These are phyloP conservation scores for Thymallus thymallus DNA, from an alignment of 2,113 vertebrate genomes.

Conservation along the genomic window DNA sequence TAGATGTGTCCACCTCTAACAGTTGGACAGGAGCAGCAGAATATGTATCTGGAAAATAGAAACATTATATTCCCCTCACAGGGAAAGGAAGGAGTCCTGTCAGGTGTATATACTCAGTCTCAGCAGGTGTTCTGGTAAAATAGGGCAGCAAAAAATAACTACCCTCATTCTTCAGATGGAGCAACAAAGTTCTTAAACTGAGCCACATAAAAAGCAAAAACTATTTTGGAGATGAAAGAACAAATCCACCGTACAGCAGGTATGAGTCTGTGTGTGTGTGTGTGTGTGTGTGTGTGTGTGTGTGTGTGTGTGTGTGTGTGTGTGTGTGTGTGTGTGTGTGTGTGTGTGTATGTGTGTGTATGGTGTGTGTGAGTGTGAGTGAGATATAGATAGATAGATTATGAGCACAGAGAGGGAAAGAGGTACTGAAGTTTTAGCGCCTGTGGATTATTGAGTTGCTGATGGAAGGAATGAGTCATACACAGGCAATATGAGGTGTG, in stretches of 20 bases:
- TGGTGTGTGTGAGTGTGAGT: background rate
- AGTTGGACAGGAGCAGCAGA: constrained; percentile 3
- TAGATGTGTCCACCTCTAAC: no score
- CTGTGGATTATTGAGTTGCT: background rate
- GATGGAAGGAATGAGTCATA: background rate
- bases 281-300: background rate
- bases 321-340: background rate
- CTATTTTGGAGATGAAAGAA: background rate
- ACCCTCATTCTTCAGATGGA: background rate
- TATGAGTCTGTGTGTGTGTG: background rate
- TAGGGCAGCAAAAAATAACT: background rate
- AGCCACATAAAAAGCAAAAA: background rate
- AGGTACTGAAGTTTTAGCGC: background rate
- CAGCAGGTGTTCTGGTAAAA: constrained; percentile 3
- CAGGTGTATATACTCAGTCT: no score
- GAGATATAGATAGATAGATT: background rate
- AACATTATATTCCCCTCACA: background rate
- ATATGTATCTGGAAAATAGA: background rate
- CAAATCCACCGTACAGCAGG: background rate
- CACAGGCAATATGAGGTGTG: background rate
- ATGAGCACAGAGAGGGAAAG: background rate
- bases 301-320: background rate
- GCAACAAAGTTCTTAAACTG: background rate
- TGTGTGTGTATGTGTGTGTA: background rate
- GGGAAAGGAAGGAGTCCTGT: background rate